phyloP scores from a whole-genome alignment of 2,888 invertebrate species.

The Xylota segnis region DNA sequence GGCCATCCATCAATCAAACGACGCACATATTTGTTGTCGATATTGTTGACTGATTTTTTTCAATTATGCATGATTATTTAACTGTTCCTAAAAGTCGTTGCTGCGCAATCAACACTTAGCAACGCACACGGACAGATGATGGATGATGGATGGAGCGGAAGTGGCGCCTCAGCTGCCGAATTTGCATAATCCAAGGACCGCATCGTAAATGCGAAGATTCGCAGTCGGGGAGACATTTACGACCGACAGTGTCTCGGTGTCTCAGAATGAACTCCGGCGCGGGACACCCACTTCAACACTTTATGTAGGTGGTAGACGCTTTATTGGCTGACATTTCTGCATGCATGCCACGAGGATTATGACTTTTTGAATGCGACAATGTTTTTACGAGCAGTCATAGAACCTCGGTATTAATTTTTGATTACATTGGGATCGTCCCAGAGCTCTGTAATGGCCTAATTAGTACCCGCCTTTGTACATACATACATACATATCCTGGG shows the following conservation, averaged over 20 bases:
- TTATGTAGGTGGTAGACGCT: constrained; percentile 45
- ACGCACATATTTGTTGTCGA: constrained; percentile 37
- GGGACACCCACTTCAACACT: constrained; percentile 46
- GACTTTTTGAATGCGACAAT: constrained; percentile 70
- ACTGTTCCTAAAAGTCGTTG: constrained; percentile 51
- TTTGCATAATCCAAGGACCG: constrained; percentile 69
- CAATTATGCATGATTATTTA: constrained; percentile 70
- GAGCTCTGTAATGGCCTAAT: constrained; percentile 66
- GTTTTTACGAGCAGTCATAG: constrained; percentile 72
- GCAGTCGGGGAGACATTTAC: constrained; percentile 46
- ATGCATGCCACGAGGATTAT: constrained; percentile 65
- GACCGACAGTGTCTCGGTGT: too few species aligned
- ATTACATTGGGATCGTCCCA: constrained; percentile 62
- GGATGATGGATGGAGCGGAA: constrained; percentile 46
- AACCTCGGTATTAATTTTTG: constrained; percentile 68
- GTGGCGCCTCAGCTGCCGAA: constrained; percentile 53
- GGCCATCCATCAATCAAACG: constrained; percentile 66
- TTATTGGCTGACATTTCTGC: constrained; percentile 70
- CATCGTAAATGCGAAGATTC: constrained; percentile 54
- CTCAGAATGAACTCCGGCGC: constrained; percentile 47
- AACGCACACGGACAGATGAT: constrained; percentile 6
- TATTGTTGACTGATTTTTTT: constrained; percentile 62
- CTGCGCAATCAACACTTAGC: constrained; percentile 58
- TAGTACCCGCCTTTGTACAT: constrained; percentile 62
- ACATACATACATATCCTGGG: constrained; percentile 19